A percentile compares a stretch with the other conserved stretches of the same genome.
These are phyloP conservation scores for Ctenochaetus hawaiiensis DNA, from an alignment of 2,797 vertebrate species.

Conservation along the genomic window DNA sequence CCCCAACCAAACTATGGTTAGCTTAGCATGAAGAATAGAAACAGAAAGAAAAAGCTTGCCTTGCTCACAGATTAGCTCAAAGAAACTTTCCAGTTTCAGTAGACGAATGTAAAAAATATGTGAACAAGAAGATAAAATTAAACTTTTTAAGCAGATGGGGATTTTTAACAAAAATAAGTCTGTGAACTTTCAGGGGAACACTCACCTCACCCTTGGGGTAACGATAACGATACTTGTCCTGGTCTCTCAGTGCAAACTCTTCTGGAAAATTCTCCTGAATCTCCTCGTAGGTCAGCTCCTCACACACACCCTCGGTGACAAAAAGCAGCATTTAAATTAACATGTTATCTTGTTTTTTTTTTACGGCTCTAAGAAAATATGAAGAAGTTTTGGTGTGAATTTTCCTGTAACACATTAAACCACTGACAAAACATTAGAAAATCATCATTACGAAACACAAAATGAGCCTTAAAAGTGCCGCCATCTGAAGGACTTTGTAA, in stretches of 20 bases:
- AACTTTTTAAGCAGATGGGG: too few relatives aligned
- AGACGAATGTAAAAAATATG: too few relatives aligned
- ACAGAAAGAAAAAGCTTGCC: neutral
- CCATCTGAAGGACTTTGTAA: neutral
- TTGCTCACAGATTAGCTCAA: too few relatives aligned
- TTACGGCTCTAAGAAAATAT: too few relatives aligned
- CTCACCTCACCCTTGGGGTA: conserved; percentile 94
- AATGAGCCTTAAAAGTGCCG: neutral
- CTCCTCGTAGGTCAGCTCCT: conserved; percentile 94
- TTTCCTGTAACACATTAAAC: neutral
- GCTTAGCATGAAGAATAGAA: neutral
- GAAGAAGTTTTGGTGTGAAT: too few relatives aligned
- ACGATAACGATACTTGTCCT: conserved; percentile 95
- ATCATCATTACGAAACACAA: neutral
- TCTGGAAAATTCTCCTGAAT: conserved; percentile 90
- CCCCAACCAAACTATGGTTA: neutral
- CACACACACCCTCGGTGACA: conserved; percentile 89
- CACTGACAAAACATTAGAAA: neutral
- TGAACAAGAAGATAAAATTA: too few relatives aligned
- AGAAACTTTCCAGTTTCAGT: too few relatives aligned
- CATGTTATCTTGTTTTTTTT: too few relatives aligned
- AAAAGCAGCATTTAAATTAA: neutral
- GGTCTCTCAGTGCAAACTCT: conserved; percentile 92
- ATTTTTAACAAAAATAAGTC: neutral
- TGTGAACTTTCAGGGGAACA: neutral